phyloP scores from a whole-genome alignment of 2,797 vertebrate genomes.

The Crossoptilon crossoptilon region DNA sequence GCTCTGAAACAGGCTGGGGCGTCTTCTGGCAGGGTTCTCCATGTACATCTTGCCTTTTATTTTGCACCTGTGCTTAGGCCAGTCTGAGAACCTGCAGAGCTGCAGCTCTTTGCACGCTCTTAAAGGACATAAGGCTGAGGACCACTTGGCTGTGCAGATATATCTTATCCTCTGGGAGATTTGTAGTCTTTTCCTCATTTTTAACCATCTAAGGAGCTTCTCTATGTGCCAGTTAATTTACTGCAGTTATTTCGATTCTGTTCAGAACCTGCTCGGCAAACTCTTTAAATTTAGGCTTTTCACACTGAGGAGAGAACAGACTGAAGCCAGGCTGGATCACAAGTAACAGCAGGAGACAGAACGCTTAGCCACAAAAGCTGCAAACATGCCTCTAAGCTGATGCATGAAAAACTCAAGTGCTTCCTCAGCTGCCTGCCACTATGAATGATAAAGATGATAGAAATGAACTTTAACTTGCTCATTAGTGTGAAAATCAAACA shows the following conservation, averaged over 20 bases:
- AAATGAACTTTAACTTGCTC: constrained; percentile 26
- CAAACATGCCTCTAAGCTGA: constrained; percentile 45
- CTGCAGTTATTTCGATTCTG: constrained; percentile 42
- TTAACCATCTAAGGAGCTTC: constrained; percentile 5
- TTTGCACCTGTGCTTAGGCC: background rate
- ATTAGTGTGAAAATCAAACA: constrained; percentile 49
- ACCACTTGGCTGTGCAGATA: background rate
- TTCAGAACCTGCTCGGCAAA: background rate
- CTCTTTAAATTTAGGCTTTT: background rate
- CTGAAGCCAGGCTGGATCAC: background rate
- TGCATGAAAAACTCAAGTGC: constrained; percentile 22
- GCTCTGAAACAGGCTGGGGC: background rate
- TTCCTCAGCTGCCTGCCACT: constrained; percentile 57
- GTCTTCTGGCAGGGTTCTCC: background rate
- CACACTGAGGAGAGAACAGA: background rate
- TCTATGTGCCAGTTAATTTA: constrained; percentile 43
- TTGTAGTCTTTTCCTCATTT: background rate
- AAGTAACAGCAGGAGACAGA: constrained; percentile 53
- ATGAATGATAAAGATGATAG: constrained; percentile 5
- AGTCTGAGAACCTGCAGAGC: background rate
- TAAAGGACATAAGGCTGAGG: background rate
- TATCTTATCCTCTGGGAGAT: background rate
- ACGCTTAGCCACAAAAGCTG: constrained; percentile 40
- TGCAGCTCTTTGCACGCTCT: background rate
- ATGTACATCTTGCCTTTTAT: background rate